phyloP scores from a whole-genome alignment of 2,888 invertebrate species.

The Ormyrus nitidulus region DNA sequence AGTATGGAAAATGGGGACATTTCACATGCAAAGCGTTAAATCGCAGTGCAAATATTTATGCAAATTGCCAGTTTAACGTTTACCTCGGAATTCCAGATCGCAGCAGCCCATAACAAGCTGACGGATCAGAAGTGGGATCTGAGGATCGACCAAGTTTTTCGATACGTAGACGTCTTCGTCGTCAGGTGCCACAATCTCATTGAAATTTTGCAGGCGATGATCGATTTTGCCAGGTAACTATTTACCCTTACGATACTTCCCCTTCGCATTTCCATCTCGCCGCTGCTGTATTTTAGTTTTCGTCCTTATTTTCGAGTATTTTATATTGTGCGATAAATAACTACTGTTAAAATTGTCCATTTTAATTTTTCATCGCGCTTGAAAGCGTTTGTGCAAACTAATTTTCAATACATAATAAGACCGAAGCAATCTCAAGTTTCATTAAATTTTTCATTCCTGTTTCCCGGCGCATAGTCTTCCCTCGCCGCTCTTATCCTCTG shows the following conservation, averaged over 20 bases:
- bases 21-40: conserved; percentile 55
- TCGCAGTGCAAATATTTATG: conserved; percentile 57
- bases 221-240: conserved; percentile 85
- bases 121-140: conserved; percentile 83
- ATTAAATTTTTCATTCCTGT: not conserved
- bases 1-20: conserved; percentile 32
- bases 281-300: no score
- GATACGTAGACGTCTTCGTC: conserved; percentile 90
- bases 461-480: no score
- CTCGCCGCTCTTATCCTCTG: no score
- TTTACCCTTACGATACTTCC: not conserved
- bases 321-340: no score
- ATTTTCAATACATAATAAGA: conserved; percentile 30
- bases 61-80: conserved; percentile 51
- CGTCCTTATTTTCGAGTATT: no score
- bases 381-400: conserved; percentile 16
- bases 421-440: conserved; percentile 18
- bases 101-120: conserved; percentile 78
- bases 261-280: no score
- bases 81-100: conserved; percentile 75
- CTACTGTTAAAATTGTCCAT: no score
- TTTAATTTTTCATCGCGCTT: conserved; percentile 29
- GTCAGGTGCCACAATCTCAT: conserved; percentile 90
- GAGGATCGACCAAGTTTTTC: conserved; percentile 88
- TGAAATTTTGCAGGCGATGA: conserved; percentile 92